Percentiles rank a stretch among this genome's conserved stretches.
These are phyloP conservation scores for Molossus alvarezi DNA, from an alignment of 2,797 vertebrate species.

Conservation along the genomic window DNA sequence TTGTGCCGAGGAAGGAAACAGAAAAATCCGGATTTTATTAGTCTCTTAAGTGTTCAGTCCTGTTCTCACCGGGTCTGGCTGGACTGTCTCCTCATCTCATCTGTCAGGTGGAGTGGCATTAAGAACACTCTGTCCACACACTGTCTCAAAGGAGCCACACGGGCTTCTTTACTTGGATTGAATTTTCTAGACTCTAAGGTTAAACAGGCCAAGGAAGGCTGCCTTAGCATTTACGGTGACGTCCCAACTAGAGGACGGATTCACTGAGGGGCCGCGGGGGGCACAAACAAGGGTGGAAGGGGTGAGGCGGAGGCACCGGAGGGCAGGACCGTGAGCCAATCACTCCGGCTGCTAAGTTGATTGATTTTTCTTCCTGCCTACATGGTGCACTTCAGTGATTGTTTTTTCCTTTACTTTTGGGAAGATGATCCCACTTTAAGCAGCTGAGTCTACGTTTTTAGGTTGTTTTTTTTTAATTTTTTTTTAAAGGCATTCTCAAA, in stretches of 20 bases:
- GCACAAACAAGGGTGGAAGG: not conserved
- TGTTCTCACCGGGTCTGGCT: not conserved
- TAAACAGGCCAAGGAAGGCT: slow-evolving; percentile 48
- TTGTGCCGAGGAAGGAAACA: slow-evolving; percentile 47
- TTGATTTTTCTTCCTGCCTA: slow-evolving; percentile 63
- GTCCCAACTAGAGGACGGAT: not conserved
- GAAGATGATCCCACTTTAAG: slow-evolving; percentile 58
- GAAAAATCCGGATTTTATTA: slow-evolving; percentile 43
- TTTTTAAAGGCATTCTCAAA: slow-evolving; percentile 20
- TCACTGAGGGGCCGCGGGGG: not conserved
- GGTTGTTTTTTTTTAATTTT: not conserved
- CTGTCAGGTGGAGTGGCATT: slow-evolving; percentile 32
- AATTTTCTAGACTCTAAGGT: slow-evolving; percentile 69
- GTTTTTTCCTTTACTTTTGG: slow-evolving; percentile 58
- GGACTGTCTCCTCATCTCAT: not conserved
- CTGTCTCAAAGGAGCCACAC: slow-evolving; percentile 15
- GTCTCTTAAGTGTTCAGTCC: not conserved
- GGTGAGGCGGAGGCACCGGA: slow-evolving; percentile 19
- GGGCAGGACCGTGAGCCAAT: not conserved
- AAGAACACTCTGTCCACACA: not conserved
- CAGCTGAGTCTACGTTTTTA: slow-evolving; percentile 7
- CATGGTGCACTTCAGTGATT: not conserved
- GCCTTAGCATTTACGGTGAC: slow-evolving; percentile 48
- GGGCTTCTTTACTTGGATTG: slow-evolving; percentile 36
- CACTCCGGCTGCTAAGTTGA: slow-evolving; percentile 58